Base-by-base conservation (phyloP, 2,797 vertebrate genomes). In the Tragelaphus oryx region DNA sequence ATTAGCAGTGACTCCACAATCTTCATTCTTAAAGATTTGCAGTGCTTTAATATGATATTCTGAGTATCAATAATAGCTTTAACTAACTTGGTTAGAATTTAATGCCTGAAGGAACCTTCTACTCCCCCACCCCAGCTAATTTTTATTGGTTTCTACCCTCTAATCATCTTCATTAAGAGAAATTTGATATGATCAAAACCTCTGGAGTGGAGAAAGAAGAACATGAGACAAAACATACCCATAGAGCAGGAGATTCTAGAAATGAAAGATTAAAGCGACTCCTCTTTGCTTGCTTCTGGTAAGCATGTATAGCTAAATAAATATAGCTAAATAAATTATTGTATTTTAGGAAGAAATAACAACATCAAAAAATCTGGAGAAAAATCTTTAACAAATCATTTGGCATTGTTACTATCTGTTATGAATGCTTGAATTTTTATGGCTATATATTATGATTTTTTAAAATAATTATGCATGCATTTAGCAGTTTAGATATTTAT, bases 11-110 rank as follows among this genome's bases (percentile, higher is more conserved):
- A 89, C 28, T 84, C 14, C 20, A 89, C 14, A 33, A 75, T 79
- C 80, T 92, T 78, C 41, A 92, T 82, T 95, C n/a, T 95, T 78
- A 79, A 91, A 89, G n/a, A 87, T 68, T 91, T 82, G 82, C 57
- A 96, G 28, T 55, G 11, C 76, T 80, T 75, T 81, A 65, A 84
- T 91, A 81, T 60, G 37, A 91, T 94, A 96, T 78, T 85, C 44
- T 93, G 46, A 76, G 17, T 79, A 89, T 83, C 41, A 90, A 68
- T 94, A 87, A 88, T 85, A 92, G 37, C 22, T 94, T 93, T 82
- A 87, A 26, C 33, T 90, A 68, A 95, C 8, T 93, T 86, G 52
- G 60, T 85, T 81, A 86, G 30, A 87, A 91, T 96, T 93, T 33
- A 87, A 88, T 80, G 50, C 74, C 30, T 78, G 85, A 78, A 20